These are phyloP conservation scores for Cryptotis parvus DNA, from an alignment of 2,113 vertebrate species.

Conservation along the genomic window DNA sequence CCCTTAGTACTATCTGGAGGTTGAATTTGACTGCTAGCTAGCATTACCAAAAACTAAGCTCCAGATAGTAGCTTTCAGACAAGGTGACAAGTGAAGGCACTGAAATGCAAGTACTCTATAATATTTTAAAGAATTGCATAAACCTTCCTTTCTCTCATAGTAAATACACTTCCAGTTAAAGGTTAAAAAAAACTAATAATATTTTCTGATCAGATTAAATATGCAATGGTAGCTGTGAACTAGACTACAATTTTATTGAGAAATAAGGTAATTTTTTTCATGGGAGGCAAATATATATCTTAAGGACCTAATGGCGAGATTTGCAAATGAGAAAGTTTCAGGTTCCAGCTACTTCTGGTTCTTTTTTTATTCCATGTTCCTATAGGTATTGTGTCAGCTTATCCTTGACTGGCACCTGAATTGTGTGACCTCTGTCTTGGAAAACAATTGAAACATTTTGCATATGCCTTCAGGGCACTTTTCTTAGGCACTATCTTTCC, in stretches of 20 bases:
- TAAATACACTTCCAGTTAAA: neutral
- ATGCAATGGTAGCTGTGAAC: neutral
- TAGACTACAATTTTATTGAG: no score
- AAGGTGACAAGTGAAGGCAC: neutral
- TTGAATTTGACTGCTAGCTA: neutral
- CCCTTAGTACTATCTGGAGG: neutral
- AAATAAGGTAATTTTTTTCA: no score
- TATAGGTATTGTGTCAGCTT: no score
- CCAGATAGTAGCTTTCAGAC: neutral
- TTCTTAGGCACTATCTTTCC: neutral
- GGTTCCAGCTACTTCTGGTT: no score
- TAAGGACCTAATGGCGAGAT: no score
- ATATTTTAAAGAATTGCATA: neutral
- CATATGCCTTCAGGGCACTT: neutral
- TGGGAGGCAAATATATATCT: no score
- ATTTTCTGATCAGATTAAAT: constrained; percentile 5
- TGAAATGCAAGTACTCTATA: neutral
- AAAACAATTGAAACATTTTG: neutral
- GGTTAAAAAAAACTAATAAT: neutral
- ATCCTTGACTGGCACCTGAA: no score
- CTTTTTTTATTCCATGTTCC: no score
- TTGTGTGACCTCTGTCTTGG: no score
- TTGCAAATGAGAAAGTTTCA: no score
- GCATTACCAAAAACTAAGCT: neutral
- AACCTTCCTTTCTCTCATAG: neutral